Evolutionary conservation across 1,140 invertebrate species (phyloP).

Genomic region (Nomia melanderi): DNA sequence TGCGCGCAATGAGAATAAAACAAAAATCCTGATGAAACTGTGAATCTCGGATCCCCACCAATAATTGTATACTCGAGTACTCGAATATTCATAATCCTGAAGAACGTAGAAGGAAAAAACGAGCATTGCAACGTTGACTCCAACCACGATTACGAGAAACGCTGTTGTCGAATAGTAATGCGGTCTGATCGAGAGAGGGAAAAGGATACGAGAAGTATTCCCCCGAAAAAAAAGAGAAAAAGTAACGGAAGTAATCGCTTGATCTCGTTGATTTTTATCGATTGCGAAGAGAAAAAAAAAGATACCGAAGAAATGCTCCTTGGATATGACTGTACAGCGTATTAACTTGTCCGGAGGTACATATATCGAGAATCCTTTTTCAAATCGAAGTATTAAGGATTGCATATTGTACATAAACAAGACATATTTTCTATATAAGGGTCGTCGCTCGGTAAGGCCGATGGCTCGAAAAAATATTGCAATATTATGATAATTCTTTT

Average conservation of each 20-base stretch:
- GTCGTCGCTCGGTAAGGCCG: conserved; percentile 77
- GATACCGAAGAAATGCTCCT: conserved; percentile 68
- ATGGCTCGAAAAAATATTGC: conserved; percentile 80
- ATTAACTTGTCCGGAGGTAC: conserved; percentile 76
- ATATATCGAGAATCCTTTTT: conserved; percentile 78
- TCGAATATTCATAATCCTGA: not conserved
- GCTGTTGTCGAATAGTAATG: conserved; percentile 20
- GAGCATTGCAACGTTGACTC: conserved; percentile 16
- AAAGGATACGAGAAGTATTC: conserved; percentile 1
- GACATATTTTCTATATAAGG: conserved; percentile 82
- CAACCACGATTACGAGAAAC: conserved; percentile 4
- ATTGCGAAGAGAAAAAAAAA: conserved; percentile 54
- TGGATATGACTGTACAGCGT: conserved; percentile 79
- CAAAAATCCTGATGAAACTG: too few species aligned
- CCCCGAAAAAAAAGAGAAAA: not conserved
- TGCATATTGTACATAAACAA: conserved; percentile 82
- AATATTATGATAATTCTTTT: conserved; percentile 82
- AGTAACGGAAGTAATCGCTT: conserved; percentile 23
- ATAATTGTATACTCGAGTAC: conserved; percentile 15
- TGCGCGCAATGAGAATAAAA: too few species aligned
- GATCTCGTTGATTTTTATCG: conserved; percentile 60
- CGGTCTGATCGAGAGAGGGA: not conserved
- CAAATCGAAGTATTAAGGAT: conserved; percentile 78
- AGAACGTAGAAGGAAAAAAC: conserved; percentile 3
- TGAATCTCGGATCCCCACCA: too few species aligned